Evolutionary conservation across 2,888 invertebrate species (phyloP), one percentile per base, ranked within the genome.

Genomic region (Abrostola triplasia): DNA sequence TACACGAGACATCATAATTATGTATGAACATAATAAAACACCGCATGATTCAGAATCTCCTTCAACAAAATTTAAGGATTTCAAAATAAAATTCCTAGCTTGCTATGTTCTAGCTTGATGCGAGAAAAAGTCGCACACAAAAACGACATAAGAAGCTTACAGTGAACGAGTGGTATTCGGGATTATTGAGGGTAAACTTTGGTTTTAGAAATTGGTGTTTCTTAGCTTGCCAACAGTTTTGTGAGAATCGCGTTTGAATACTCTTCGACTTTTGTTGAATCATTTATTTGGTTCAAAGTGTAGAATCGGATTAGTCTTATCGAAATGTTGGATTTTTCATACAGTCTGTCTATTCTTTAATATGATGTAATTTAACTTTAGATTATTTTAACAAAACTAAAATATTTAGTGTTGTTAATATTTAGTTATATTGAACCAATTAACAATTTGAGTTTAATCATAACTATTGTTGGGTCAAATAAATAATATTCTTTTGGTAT

Each of bases 141-240:
- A 66, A 76, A 67, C 52, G 63, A 52, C 51, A 11, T 73, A 73
- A 76, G 77, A 55, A 38, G 77, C 77, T 77, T 77, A 76, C 36
- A 59, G 53, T 57, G 65, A 71, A 63, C 55, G 38, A 48, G 49
- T 41, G 58, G 59, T 53, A 59, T 59, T 73, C 61, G 50, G 67
- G 77, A 79, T 77, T 77, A 76, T 67, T 60, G 67, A 47, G 56
- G 73, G 49, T 55, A 61, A 79, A 55, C 60, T 79, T 76, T 71
- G 72, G 69, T 69, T 76, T 78, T 79, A 79, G 76, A 64, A 60
- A 75, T 71, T 72, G 58, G 56, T 59, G 47, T 66, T 76, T 60
- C 59, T 64, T 68, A 64, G 57, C 13, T 52, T 38, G 59, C 41
- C 40, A 55, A 70, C 56, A 13, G 11, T 55, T 36, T 51, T 58